Conservation (phyloP, 2,888 invertebrate genomes). For the Pristionchus maxplancki region DNA sequence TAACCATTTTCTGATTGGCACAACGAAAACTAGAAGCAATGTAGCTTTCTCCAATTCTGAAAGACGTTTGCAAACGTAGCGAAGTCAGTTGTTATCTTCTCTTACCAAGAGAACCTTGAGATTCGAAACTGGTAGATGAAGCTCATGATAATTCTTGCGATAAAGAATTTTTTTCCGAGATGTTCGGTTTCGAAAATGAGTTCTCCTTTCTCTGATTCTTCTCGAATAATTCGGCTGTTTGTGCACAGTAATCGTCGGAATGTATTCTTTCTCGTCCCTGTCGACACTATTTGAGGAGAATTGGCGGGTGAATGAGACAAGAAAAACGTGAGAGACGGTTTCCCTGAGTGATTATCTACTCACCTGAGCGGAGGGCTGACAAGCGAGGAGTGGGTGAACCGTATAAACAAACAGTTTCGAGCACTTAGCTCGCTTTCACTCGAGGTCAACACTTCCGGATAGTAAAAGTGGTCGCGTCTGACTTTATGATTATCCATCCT, state of each 20-base stretch:
- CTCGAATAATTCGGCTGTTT: not conserved
- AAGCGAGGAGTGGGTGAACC: not conserved
- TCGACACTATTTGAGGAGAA: slow-evolving; percentile 43
- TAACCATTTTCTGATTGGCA: not conserved
- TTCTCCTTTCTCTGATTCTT: not conserved
- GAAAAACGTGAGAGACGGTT: slow-evolving; percentile 46
- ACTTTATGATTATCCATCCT: too few species aligned
- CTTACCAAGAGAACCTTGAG: not conserved
- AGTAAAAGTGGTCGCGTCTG: too few species aligned
- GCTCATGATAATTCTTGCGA: not conserved
- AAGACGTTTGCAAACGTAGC: not conserved
- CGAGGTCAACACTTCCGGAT: slow-evolving; percentile 5
- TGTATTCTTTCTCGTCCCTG: not conserved
- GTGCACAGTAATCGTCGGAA: slow-evolving; percentile 30
- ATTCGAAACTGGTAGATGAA: not conserved
- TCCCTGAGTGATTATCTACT: slow-evolving; percentile 38
- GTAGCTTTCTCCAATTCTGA: not conserved
- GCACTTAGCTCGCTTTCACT: slow-evolving; percentile 46
- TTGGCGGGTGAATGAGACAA: slow-evolving; percentile 9
- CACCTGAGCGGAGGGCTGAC: not conserved
- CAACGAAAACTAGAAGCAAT: not conserved
- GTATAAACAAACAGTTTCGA: slow-evolving; percentile 36
- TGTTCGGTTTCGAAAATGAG: too few species aligned
- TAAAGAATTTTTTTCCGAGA: not conserved
- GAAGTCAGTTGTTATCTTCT: not conserved